Percentiles rank a stretch among this genome's conserved stretches.
Evolutionary conservation across 2,113 vertebrate species (phyloP).

Genomic region (Myodes glareolus): DNA sequence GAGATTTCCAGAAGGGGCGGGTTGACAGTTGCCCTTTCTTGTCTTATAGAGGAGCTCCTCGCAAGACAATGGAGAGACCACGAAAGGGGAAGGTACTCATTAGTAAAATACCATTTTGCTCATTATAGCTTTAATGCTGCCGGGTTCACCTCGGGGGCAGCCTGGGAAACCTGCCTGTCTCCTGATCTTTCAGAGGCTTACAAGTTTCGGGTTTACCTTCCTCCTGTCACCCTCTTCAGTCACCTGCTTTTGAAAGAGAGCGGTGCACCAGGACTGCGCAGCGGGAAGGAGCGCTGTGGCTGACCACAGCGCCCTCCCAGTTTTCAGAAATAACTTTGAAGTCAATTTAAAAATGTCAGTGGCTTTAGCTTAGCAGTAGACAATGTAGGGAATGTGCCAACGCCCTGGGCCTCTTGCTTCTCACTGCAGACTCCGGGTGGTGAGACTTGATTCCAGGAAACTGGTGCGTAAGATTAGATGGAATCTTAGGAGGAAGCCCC

Average conservation of each 20-base stretch:
- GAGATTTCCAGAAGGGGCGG: conserved; percentile 19
- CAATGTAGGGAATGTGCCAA: neutral
- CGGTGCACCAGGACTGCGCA: neutral
- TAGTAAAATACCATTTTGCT: conserved; percentile 76
- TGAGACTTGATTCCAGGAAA: neutral
- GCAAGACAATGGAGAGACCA: neutral
- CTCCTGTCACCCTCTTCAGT: conserved; percentile 5
- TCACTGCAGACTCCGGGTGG: neutral
- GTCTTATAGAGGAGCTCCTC: conserved; percentile 44
- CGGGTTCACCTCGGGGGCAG: conserved; percentile 60
- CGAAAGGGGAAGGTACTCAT: conserved; percentile 61
- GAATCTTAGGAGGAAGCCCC: neutral
- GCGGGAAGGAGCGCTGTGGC: neutral
- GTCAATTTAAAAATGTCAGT: conserved; percentile 40
- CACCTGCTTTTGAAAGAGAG: conserved; percentile 10
- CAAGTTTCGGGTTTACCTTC: conserved; percentile 42
- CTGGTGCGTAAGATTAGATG: neutral
- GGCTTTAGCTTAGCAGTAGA: neutral
- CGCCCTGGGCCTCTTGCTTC: neutral
- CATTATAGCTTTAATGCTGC: conserved; percentile 68
- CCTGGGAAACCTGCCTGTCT: conserved; percentile 42
- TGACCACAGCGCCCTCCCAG: conserved; percentile 20
- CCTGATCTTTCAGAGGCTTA: neutral
- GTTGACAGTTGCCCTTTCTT: conserved; percentile 66
- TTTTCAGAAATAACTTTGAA: conserved; percentile 59